Evolutionary conservation across 2,888 invertebrate genomes (phyloP).

Genomic region (Malachius bipustulatus): DNA sequence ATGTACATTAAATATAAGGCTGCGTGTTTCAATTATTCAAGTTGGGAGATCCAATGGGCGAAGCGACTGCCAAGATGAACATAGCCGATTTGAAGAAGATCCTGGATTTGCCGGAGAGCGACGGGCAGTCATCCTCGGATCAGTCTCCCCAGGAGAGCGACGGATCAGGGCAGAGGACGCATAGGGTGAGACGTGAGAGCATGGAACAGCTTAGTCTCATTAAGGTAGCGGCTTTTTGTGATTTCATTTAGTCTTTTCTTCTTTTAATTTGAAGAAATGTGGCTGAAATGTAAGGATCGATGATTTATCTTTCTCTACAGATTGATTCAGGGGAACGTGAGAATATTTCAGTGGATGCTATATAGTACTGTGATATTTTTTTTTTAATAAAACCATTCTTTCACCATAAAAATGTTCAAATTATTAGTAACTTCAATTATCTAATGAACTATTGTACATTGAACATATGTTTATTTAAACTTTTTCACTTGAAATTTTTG

Average conservation of each 20-base stretch:
- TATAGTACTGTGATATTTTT: no score
- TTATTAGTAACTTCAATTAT: no score
- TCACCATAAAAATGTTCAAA: no score
- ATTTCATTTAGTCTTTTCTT: constrained; percentile 13
- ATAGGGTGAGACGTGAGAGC: constrained; percentile 72
- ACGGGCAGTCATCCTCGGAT: constrained; percentile 21
- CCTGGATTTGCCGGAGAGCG: constrained; percentile 56
- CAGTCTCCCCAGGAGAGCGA: constrained; percentile 16
- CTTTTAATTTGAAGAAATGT: no score
- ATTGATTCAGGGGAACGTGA: no score
- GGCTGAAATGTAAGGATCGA: not conserved
- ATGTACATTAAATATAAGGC: not conserved
- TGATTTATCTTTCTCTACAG: no score
- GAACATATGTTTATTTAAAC: no score
- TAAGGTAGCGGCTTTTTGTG: constrained; percentile 48
- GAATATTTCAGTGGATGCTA: no score
- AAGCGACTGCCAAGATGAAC: constrained; percentile 89
- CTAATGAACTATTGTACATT: no score
- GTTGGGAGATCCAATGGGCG: constrained; percentile 81
- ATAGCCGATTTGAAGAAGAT: constrained; percentile 78
- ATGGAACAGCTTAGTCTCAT: constrained; percentile 95
- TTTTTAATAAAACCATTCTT: no score
- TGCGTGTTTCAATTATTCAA: constrained; percentile 31
- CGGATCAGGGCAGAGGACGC: constrained; percentile 27
- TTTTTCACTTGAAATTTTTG: no score